A percentile compares a stretch with the other conserved stretches of the same genome.
phyloP scores from a whole-genome alignment of 1,140 invertebrate species.

The Temnothorax longispinosus region DNA sequence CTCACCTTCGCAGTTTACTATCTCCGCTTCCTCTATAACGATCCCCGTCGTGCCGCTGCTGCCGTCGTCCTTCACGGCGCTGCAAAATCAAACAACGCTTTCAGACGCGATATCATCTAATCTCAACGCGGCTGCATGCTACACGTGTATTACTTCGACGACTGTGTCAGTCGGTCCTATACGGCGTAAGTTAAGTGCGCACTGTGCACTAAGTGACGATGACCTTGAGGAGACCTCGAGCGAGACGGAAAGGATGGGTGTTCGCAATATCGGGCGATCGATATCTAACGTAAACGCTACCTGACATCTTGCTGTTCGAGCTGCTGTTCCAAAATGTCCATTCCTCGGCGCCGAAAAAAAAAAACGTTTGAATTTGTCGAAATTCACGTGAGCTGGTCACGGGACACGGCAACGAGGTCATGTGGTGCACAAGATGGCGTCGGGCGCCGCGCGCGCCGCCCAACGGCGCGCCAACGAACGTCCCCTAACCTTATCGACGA shows the following conservation, averaged over 20 bases:
- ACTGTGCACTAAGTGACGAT: conserved; percentile 78
- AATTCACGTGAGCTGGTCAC: conserved; percentile 87
- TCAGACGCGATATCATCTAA: conserved; percentile 56
- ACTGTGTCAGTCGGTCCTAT: conserved; percentile 65
- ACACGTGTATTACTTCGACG: conserved; percentile 71
- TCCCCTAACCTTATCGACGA: too few relatives aligned
- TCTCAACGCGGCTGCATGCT: conserved; percentile 57
- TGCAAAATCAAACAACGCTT: conserved; percentile 70
- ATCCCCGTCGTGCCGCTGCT: conserved; percentile 77
- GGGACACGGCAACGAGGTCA: conserved; percentile 86
- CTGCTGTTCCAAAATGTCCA: conserved; percentile 85
- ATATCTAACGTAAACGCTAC: conserved; percentile 76
- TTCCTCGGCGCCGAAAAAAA: conserved; percentile 81
- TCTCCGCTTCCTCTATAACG: conserved; percentile 84
- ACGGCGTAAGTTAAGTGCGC: conserved; percentile 76
- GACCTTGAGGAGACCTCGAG: conserved; percentile 82
- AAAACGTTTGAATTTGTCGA: conserved; percentile 86
- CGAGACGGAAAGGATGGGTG: conserved; percentile 68
- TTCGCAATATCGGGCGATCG: conserved; percentile 57
- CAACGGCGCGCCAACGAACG: background rate
- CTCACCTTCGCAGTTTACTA: conserved; percentile 85
- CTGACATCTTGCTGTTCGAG: conserved; percentile 84
- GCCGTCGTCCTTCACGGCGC: conserved; percentile 79
- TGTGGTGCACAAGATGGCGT: conserved; percentile 85
- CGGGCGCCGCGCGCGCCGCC: conserved; percentile 70